phyloP scores from a whole-genome alignment of 2,113 vertebrate species.

The Etia nguti region DNA sequence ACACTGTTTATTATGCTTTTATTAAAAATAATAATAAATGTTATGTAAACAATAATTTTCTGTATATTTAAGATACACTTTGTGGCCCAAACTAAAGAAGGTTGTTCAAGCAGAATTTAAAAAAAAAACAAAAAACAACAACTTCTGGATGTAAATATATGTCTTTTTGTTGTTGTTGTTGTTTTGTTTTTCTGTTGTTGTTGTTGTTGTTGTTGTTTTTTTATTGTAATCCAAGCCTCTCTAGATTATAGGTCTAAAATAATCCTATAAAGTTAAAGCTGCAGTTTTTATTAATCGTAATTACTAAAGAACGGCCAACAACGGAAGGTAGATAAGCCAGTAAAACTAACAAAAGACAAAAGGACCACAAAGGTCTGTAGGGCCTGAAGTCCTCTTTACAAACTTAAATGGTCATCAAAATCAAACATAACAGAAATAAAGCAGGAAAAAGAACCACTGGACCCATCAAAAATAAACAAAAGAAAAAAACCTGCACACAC shows the following conservation, averaged over 20 bases:
- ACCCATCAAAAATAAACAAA: background rate
- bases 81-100: background rate
- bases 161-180: background rate
- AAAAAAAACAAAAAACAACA: fast-evolving
- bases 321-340: background rate
- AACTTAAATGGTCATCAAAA: background rate
- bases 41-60: background rate
- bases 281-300: background rate
- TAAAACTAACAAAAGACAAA: background rate
- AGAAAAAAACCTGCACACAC: background rate
- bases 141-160: background rate
- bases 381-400: background rate
- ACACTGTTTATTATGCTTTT: background rate
- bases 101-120: background rate
- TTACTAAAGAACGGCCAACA: background rate
- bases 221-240: background rate
- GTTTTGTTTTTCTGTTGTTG: background rate
- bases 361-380: background rate
- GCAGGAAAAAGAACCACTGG: background rate
- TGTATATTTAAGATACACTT: background rate
- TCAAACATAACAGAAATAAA: background rate
- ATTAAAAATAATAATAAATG: too few species aligned
- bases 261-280: background rate
- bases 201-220: too few species aligned
- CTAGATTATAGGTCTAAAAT: background rate